Evolutionary conservation across 2,797 vertebrate species (phyloP), one percentile per base, ranked within the genome.

Genomic region (Emydoidea blandingii): DNA sequence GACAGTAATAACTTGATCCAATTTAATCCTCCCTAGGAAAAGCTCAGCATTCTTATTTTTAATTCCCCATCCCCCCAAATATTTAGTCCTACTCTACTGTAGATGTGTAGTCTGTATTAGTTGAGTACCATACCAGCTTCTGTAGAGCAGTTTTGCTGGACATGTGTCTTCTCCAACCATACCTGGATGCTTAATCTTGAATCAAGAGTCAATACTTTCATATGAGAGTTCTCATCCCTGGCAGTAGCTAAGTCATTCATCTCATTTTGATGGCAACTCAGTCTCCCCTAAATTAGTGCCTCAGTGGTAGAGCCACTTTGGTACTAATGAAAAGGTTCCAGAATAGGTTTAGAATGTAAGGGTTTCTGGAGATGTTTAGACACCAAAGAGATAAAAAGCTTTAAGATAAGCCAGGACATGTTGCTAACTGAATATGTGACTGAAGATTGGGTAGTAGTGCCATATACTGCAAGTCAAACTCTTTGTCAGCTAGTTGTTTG

Each of bases 1-100:
- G 34, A n/a, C 9, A 93, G 8, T 14, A 83, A 8, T 44, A 44
- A 44, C 81, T n/a, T 7, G 56, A 86, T 37, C 8, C 15, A 47
- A 81, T 57, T 72, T 81, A 88, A n/a, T 91, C 90, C 3, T 76
- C 56, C 31, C 44, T 27, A 65, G 76, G 62, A 74, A 25, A 37
- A 74, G 21, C 72, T 44, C 41, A 25, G 37, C 37, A 74, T 15
- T 3, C 5, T 29, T 21, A 25, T 53, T 4, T 91, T 89, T 91
- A 57, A 65, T n/a, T 4, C 34, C 34, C 34, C 31, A 8, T 14
- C 62, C 16, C 8, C 15, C 34, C 16, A 90, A 49, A 53, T 5
- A 68, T 18, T 23, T 23, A 85, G 41, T 21, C 50, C 81, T 79
- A 14, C 1, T 47, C 1, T 0, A 49, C 1, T 0, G 81, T 87